phyloP scores from a whole-genome alignment of 2,113 vertebrate species.

The Falcunculus frontatus region DNA sequence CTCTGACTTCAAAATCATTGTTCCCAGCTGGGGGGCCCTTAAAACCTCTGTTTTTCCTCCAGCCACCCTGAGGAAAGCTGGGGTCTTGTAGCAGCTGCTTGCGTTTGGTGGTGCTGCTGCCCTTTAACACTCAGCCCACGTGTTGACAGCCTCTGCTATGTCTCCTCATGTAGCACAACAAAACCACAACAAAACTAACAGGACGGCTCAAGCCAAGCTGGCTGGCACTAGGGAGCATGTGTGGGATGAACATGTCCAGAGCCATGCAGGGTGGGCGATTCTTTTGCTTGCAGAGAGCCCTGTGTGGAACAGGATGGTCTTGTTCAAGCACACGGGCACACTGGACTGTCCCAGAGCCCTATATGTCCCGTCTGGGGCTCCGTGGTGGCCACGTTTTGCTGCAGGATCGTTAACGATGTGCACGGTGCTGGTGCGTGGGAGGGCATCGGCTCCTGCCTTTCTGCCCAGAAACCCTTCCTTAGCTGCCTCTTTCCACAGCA shows the following conservation, averaged over 20 bases:
- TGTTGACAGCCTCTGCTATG: neutral
- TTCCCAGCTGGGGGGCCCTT: neutral
- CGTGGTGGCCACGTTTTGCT: neutral
- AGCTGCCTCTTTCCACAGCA: neutral
- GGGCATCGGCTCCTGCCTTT: neutral
- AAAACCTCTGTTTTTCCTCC: neutral
- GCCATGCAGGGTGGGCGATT: fast-evolving
- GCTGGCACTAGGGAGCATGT: fast-evolving
- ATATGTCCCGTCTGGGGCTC: fast-evolving
- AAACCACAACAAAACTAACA: neutral
- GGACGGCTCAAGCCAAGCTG: neutral
- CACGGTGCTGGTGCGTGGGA: fast-evolving
- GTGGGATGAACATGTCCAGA: neutral
- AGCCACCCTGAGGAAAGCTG: neutral
- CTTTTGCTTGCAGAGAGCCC: neutral
- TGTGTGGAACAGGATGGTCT: neutral
- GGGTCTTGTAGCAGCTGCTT: neutral
- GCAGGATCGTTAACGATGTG: neutral
- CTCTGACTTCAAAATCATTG: neutral
- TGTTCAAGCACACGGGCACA: neutral
- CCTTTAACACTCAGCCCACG: neutral
- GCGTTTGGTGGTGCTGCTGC: neutral
- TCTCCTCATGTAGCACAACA: neutral
- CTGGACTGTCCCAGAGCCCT: neutral
- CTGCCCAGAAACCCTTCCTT: neutral